These are phyloP conservation scores for Aethina tumida DNA, from an alignment of 1,140 invertebrate species.

Conservation along the genomic window DNA sequence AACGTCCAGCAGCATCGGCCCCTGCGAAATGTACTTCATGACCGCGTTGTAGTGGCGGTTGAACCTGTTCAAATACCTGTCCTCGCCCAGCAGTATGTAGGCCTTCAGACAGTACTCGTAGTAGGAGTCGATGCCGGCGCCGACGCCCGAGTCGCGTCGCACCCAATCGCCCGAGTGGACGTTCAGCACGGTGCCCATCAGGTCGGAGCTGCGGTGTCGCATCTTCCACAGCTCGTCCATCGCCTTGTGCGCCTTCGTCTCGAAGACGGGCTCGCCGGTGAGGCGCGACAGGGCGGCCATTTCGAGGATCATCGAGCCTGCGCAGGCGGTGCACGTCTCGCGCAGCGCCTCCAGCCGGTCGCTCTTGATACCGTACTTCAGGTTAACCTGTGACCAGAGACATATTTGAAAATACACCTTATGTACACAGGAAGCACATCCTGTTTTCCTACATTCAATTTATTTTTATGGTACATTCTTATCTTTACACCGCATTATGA, in stretches of 20 bases:
- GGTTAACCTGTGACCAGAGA: slow-evolving; percentile 79
- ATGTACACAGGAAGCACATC: too few species aligned
- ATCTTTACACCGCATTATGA: too few species aligned
- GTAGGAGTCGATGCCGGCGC: slow-evolving; percentile 98
- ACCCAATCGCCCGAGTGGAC: slow-evolving; percentile 98
- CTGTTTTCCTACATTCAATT: too few species aligned
- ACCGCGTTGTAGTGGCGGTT: slow-evolving; percentile 96
- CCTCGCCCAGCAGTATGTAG: slow-evolving; percentile 72
- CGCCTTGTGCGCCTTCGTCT: slow-evolving; percentile 87
- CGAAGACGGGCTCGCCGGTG: slow-evolving; percentile 87
- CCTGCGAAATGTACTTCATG: slow-evolving; percentile 96
- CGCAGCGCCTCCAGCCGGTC: slow-evolving; percentile 61
- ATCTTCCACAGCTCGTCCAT: slow-evolving; percentile 97
- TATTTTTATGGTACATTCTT: too few species aligned
- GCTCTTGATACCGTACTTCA: slow-evolving; percentile 77
- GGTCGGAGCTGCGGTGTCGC: slow-evolving; percentile 79
- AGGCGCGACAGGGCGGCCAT: slow-evolving; percentile 91
- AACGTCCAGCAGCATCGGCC: slow-evolving; percentile 92
- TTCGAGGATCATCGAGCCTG: slow-evolving; percentile 96
- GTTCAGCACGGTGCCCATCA: slow-evolving; percentile 91
- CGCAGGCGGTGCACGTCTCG: slow-evolving; percentile 95
- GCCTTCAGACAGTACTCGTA: slow-evolving; percentile 98
- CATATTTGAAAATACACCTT: too few species aligned
- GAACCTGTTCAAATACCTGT: slow-evolving; percentile 84
- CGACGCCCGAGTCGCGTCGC: slow-evolving; percentile 88